phyloP scores from a whole-genome alignment of 1,140 invertebrate genomes.

The Brachionus sp. region DNA sequence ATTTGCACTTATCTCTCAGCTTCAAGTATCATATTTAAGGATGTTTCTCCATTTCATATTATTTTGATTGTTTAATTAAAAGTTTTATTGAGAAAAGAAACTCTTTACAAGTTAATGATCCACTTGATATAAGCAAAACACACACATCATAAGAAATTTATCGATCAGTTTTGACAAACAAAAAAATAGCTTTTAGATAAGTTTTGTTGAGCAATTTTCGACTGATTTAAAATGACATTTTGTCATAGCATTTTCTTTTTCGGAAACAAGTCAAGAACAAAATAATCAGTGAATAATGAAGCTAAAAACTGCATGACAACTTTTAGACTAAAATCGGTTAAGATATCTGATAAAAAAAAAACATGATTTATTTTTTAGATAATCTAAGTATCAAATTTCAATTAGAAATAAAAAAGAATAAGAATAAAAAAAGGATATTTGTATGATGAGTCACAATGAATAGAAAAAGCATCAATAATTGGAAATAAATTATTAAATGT shows the following conservation, averaged over 20 bases:
- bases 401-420: neutral
- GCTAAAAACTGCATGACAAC: neutral
- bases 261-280: slow-evolving; percentile 30
- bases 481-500: neutral
- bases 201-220: neutral
- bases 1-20: neutral
- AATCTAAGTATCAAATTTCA: slow-evolving; percentile 34
- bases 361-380: slow-evolving; percentile 20
- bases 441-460: neutral
- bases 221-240: slow-evolving; percentile 22
- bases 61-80: slow-evolving; percentile 41
- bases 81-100: slow-evolving; percentile 2
- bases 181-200: neutral
- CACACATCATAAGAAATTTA: neutral
- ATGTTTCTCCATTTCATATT: neutral
- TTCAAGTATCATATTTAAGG: slow-evolving; percentile 24
- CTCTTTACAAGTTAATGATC: neutral
- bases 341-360: neutral
- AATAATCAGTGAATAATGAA: slow-evolving; percentile 6
- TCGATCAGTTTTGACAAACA: neutral
- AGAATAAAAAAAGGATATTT: neutral
- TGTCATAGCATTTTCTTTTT: neutral
- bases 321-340: neutral
- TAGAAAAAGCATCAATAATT: neutral
- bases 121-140: neutral